These are phyloP conservation scores for Tenthredo mesomela DNA, from an alignment of 2,888 invertebrate genomes.

Conservation along the genomic window DNA sequence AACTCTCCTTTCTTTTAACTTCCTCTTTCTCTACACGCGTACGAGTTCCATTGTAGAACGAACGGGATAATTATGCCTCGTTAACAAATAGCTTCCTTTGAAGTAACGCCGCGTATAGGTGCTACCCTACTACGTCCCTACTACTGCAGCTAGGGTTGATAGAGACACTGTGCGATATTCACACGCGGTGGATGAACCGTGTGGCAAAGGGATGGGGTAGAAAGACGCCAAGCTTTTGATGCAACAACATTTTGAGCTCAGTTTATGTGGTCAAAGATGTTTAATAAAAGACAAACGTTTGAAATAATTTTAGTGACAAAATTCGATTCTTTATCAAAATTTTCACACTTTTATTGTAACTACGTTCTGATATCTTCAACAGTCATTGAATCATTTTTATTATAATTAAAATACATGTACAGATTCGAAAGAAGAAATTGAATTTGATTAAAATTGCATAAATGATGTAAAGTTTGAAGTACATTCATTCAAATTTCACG, in stretches of 20 bases:
- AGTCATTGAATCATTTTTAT: too few species aligned
- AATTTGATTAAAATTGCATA: background rate
- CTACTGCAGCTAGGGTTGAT: background rate
- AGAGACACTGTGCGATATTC: background rate
- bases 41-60: constrained; percentile 64
- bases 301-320: too few species aligned
- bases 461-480: background rate
- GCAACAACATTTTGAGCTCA: background rate
- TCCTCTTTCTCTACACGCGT: constrained; percentile 41
- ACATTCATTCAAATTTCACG: constrained; percentile 9
- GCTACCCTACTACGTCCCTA: background rate
- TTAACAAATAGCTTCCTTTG: constrained; percentile 74
- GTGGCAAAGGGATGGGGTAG: background rate
- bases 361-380: too few species aligned
- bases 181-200: background rate
- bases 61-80: constrained; percentile 73
- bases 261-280: background rate
- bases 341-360: too few species aligned
- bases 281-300: background rate
- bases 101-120: constrained; percentile 65
- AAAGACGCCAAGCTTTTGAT: background rate
- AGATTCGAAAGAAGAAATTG: too few species aligned
- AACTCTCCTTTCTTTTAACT: background rate
- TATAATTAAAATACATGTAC: too few species aligned
- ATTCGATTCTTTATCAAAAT: too few species aligned